Base-by-base conservation (phyloP, 2,113 vertebrate species). In the Probosciger aterrimus region DNA sequence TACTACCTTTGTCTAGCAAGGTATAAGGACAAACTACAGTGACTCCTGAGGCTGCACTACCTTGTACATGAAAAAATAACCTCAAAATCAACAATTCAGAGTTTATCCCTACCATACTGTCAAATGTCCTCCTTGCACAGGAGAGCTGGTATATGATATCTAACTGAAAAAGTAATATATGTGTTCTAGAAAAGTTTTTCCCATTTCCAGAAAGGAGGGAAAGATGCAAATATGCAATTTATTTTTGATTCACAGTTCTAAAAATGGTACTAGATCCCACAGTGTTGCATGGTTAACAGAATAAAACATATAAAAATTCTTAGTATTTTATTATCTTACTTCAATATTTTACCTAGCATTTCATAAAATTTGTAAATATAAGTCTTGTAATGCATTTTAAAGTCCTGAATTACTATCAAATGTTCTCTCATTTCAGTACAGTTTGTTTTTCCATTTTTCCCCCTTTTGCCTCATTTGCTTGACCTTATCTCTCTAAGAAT, bases 401-500 rank as follows among this genome's bases (percentile, higher is more conserved):
- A 31, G 27, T 44, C 18, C 39, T 86, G 41, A 70, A 30, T 33
- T 55, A 24, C 27, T 52, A 27, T 7, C 75, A 30, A 76, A 39
- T 50, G 14, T 88, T 94, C 52, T 78, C 10, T 76, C 8, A 25
- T 82, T 87, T 86, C 35, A 80, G 8, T 50, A 71, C 8, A 79
- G 18, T 88, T 77, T 74, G 63, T 5, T 53, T 95, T 71, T 65
- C 57, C 74, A 41, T 82, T 89, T 81, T 70, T 37, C 20, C 18
- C 47, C 9, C 18, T 86, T 87, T 86, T 78, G 28, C 39, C 64
- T 70, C 86, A 80, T 92, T 87, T 70, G 14, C 73, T 96, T 90
- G n/a, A 82, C 80, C 79, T 92, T 68, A 84, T 70, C 44, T 77
- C 47, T 68, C 43, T 41, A 68, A 91, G 92, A 94, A 95, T 93